Conservation (phyloP, 2,113 vertebrate species). For the Marcusenius ussheri region DNA sequence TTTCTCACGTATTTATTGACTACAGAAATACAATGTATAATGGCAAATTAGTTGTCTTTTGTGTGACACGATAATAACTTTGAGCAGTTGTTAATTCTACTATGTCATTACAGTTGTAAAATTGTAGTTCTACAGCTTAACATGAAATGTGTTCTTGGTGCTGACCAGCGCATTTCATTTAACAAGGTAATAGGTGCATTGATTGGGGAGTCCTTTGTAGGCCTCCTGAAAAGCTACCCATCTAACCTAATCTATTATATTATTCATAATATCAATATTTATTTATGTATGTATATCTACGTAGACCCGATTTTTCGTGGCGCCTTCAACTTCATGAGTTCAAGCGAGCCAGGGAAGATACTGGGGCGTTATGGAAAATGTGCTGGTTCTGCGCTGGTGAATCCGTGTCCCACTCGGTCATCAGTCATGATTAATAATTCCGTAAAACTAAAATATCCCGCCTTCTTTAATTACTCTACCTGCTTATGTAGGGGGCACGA, state of each 20-base stretch:
- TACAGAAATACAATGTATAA: background rate
- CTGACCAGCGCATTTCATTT: background rate
- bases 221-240: background rate
- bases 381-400: too few relatives aligned
- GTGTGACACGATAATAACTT: background rate
- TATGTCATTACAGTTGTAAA: background rate
- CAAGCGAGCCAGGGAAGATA: too few relatives aligned
- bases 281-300: too few relatives aligned
- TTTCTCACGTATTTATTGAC: background rate
- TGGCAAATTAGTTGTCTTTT: background rate
- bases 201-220: background rate
- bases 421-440: background rate
- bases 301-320: too few relatives aligned
- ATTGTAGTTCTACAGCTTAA: background rate
- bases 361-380: too few relatives aligned
- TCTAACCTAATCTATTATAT: background rate
- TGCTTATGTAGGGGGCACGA: background rate
- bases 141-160: background rate
- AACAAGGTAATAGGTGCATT: background rate
- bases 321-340: too few relatives aligned
- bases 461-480: background rate
- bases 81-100: background rate
- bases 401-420: background rate
- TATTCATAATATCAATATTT: too few relatives aligned
- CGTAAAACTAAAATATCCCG: background rate